Evolutionary conservation across 2,113 vertebrate species (phyloP).

Genomic region (Circaetus cinerascens): DNA sequence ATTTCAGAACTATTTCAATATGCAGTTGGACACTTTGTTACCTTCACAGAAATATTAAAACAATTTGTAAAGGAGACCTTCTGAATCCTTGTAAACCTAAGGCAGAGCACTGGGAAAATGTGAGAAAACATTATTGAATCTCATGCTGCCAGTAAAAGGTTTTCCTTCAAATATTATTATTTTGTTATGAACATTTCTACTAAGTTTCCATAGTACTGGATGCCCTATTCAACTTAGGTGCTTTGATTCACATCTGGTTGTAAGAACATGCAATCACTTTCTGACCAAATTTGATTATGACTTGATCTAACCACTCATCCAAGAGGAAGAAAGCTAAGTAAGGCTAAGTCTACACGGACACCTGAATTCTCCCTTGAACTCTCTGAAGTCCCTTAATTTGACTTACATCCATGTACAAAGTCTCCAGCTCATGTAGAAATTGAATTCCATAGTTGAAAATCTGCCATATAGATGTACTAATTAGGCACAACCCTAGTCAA

Average conservation of each 20-base stretch:
- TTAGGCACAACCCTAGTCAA: background rate
- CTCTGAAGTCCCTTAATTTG: background rate
- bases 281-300: background rate
- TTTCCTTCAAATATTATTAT: background rate
- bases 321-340: background rate
- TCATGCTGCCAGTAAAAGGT: background rate
- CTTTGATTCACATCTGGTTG: background rate
- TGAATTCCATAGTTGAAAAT: background rate
- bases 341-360: background rate
- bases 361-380: background rate
- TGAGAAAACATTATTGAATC: background rate
- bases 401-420: background rate
- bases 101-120: background rate
- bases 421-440: background rate
- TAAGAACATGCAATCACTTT: background rate
- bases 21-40: background rate
- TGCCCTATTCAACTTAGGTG: background rate
- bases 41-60: background rate
- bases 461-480: background rate
- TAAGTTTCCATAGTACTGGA: background rate
- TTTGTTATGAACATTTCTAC: background rate
- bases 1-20: background rate
- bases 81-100: background rate
- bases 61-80: background rate
- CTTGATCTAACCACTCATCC: background rate